Percentiles rank a stretch among this genome's conserved stretches.
Conservation (phyloP, 2,113 vertebrate species). For the Melanostigma gelatinosum region DNA sequence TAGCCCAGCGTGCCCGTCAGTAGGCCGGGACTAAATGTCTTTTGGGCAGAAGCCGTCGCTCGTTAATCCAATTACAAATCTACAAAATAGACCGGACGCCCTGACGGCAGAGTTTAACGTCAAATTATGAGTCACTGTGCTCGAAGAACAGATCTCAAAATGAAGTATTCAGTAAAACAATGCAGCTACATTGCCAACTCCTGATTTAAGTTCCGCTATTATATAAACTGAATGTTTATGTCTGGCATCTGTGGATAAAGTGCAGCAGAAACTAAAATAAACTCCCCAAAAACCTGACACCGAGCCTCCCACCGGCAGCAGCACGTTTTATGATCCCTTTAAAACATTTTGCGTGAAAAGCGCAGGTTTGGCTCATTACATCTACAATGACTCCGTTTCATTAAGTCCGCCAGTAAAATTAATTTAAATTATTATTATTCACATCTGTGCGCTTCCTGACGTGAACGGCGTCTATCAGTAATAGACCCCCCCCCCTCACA, state of each 20-base stretch:
- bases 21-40: slow-evolving; percentile 16
- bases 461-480: background rate
- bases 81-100: slow-evolving; percentile 32
- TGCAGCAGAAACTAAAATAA: background rate
- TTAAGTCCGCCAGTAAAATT: background rate
- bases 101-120: slow-evolving; percentile 36
- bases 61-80: slow-evolving; percentile 51
- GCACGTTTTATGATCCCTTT: background rate
- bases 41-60: slow-evolving; percentile 35
- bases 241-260: background rate
- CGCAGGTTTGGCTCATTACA: background rate
- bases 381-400: background rate
- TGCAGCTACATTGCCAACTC: background rate
- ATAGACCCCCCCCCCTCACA: background rate
- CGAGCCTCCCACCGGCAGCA: background rate
- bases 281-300: background rate
- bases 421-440: background rate
- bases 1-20: slow-evolving; percentile 27
- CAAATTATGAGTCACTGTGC: slow-evolving; percentile 24
- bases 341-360: background rate
- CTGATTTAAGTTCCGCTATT: background rate
- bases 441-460: background rate
- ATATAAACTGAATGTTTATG: background rate
- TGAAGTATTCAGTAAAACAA: background rate
- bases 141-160: background rate